phyloP scores from a whole-genome alignment of 2,797 vertebrate genomes.

The Microctenopoma stevenorrisi region DNA sequence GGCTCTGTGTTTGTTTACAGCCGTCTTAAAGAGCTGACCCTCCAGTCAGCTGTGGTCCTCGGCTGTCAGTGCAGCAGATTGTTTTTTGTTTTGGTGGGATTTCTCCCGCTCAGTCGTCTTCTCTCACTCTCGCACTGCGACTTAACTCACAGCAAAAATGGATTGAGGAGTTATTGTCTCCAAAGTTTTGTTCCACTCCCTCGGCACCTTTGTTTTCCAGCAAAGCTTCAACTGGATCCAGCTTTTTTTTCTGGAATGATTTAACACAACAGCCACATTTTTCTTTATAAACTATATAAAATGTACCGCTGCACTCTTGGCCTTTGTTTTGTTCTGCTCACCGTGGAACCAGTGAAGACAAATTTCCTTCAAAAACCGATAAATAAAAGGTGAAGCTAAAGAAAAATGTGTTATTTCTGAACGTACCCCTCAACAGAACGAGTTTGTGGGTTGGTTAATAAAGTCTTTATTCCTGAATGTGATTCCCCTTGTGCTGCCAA shows the following conservation, averaged over 20 bases:
- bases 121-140: background rate
- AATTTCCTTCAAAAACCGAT: constrained; percentile 12
- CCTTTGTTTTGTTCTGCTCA: constrained; percentile 6
- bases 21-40: constrained; percentile 60
- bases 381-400: constrained; percentile 20
- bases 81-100: constrained; percentile 2
- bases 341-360: background rate
- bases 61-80: constrained; percentile 37
- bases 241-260: constrained; percentile 6
- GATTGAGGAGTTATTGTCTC: background rate
- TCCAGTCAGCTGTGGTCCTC: constrained; percentile 39
- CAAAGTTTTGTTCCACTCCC: background rate
- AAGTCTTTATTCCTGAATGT: background rate
- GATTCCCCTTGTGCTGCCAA: background rate
- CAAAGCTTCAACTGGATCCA: constrained; percentile 1
- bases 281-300: background rate
- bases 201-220: background rate
- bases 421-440: background rate
- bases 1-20: constrained; percentile 62
- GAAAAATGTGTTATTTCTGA: background rate
- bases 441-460: background rate
- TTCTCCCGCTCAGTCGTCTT: constrained; percentile 2
- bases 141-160: background rate
- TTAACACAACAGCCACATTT: background rate
- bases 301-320: background rate